Evolutionary conservation across 2,888 invertebrate species (phyloP), one percentile per base, ranked within the genome.

Genomic region (Zonitis immaculata): DNA sequence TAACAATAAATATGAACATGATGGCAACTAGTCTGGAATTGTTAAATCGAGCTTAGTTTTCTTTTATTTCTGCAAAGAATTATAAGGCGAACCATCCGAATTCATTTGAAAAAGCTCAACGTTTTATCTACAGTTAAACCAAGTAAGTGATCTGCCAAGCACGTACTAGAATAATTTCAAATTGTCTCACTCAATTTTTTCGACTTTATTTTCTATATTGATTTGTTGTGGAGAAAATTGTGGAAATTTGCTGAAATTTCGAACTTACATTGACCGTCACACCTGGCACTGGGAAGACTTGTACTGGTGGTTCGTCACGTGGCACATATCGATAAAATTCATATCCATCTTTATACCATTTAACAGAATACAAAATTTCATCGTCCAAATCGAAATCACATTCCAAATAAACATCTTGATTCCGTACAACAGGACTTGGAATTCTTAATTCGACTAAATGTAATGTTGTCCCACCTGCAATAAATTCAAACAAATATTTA

Each of bases 281-380:
- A 62, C 92, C 92, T 0, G 88, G 88, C 63, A 90, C 77, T 48
- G 82, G 80, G 73, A 92, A 91, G 67, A 87, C 85, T 75, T 89
- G 86, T 35, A 87, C 84, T 1, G 89, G 89, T 54, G 92, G 91
- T 70, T 81, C 82, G 74, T 92, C 91, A 49, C 87, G 80, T 16
- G 92, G 92, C 62, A 91, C 88, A 76, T 86, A 91, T 58, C 92
- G 82, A 79, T 89, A 92, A 79, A 92, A 91, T 78, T 92, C 92
- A 74, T 88, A 85, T 61, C 91, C 91, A 73, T 91, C 91, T 73
- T 91, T 92, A 79, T 92, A 92, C 92, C 92, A 93, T 78, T 92
- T 92, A 67, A 92, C 91, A 27, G 91, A 91, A 76, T 92, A 93
- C 44, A 92, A 80, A 46, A 85, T 84, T 74, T 92, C 91, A 3